phyloP scores from a whole-genome alignment of 2,888 invertebrate genomes.

The Erebia aethiops region DNA sequence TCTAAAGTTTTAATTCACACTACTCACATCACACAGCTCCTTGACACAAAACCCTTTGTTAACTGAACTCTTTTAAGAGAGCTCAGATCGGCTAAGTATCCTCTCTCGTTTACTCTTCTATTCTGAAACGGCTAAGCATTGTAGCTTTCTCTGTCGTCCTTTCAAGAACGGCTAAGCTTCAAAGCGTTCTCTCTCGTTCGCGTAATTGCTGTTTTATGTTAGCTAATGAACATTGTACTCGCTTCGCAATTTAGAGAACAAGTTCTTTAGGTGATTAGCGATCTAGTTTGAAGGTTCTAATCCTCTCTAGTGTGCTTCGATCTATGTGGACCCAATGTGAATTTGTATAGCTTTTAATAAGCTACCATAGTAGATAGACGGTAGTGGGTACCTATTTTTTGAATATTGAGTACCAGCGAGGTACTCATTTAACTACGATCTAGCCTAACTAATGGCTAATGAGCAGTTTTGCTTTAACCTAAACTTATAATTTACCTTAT shows the following conservation, averaged over 20 bases:
- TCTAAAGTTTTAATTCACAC: conserved; percentile 85
- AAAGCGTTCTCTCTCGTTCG: conserved; percentile 36
- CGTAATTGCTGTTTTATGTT: conserved; percentile 70
- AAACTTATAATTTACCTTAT: too few relatives aligned
- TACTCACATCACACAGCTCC: conserved; percentile 72
- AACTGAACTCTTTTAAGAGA: conserved; percentile 61
- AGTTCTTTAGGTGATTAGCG: conserved; percentile 49
- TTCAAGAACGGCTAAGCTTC: conserved; percentile 34
- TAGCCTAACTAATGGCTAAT: too few relatives aligned
- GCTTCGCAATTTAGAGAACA: conserved; percentile 49
- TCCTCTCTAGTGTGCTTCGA: conserved; percentile 31
- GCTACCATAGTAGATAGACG: not conserved
- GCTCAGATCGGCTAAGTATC: conserved; percentile 59
- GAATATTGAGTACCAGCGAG: too few relatives aligned
- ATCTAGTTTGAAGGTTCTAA: conserved; percentile 38
- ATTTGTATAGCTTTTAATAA: not conserved
- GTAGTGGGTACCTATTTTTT: too few relatives aligned
- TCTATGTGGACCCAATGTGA: not conserved
- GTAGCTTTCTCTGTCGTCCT: conserved; percentile 33
- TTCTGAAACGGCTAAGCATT: conserved; percentile 15
- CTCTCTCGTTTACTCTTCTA: conserved; percentile 28
- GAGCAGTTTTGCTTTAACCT: too few relatives aligned
- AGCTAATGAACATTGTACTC: conserved; percentile 58
- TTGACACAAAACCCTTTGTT: conserved; percentile 60
- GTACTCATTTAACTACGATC: too few relatives aligned